A percentile compares a stretch with the other conserved stretches of the same genome.
Conservation (phyloP, 2,113 vertebrate species). For the Pithys albifrons region DNA sequence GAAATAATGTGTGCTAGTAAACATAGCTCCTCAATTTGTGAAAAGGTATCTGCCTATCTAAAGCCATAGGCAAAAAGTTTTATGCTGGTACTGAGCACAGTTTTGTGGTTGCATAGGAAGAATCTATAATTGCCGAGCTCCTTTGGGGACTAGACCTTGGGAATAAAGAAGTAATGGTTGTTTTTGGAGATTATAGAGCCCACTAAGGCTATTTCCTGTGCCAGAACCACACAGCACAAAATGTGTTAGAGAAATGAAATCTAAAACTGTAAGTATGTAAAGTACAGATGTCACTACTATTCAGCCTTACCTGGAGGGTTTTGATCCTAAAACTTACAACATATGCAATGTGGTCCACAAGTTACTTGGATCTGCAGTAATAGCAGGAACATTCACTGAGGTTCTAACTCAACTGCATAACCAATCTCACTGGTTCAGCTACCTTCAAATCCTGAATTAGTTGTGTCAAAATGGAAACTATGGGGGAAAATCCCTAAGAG, state of each 20-base stretch:
- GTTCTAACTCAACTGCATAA: background rate
- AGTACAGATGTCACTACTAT: background rate
- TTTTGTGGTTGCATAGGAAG: background rate
- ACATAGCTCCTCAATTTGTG: background rate
- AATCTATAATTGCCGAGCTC: background rate
- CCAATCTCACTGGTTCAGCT: background rate
- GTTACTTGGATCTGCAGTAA: background rate
- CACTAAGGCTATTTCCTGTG: background rate
- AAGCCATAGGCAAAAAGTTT: background rate
- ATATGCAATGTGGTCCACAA: no score
- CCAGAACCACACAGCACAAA: background rate
- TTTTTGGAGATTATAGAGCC: background rate
- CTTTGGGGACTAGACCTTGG: background rate
- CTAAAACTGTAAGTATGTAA: background rate
- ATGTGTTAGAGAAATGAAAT: background rate
- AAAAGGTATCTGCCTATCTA: background rate
- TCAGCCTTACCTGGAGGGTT: background rate
- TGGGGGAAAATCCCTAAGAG: rapidly evolving
- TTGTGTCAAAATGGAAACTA: background rate
- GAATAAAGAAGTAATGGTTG: background rate
- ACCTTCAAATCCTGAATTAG: background rate
- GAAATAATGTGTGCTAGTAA: background rate
- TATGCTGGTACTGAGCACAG: background rate
- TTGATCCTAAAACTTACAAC: background rate
- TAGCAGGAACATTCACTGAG: background rate